Conservation (phyloP, 2,113 vertebrate species). For the Cettia cetti region DNA sequence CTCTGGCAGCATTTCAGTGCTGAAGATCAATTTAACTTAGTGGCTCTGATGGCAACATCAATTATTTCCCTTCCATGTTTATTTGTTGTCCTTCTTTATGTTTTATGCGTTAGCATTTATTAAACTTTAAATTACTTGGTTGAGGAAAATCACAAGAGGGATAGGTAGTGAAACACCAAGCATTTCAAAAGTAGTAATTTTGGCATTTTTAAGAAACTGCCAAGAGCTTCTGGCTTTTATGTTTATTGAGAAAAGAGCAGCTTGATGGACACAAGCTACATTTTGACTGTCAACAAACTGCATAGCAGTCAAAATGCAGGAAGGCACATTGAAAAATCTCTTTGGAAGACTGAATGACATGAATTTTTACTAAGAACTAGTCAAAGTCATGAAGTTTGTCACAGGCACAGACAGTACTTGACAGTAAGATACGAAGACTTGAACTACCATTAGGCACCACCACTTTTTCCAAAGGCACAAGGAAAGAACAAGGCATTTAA, state of each 20-base stretch:
- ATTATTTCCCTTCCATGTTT: neutral
- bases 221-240: neutral
- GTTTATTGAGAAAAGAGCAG: neutral
- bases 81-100: neutral
- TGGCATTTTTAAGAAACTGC: neutral
- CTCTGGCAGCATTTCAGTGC: neutral
- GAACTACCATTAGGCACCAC: neutral
- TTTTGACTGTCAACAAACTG: neutral
- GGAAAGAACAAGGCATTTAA: neutral
- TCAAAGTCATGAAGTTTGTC: neutral
- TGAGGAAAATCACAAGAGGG: neutral
- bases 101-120: neutral
- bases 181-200: neutral
- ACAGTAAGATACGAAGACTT: neutral
- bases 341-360: neutral
- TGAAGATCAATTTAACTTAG: neutral
- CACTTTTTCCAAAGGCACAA: neutral
- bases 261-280: neutral
- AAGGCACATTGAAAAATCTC: neutral
- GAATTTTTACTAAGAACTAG: neutral
- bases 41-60: neutral
- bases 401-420: neutral
- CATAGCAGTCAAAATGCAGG: neutral
- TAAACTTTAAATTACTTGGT: neutral
- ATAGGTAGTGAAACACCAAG: neutral